Base-by-base conservation (phyloP, 2,113 vertebrate species). In the Entomyzon cyanotis region DNA sequence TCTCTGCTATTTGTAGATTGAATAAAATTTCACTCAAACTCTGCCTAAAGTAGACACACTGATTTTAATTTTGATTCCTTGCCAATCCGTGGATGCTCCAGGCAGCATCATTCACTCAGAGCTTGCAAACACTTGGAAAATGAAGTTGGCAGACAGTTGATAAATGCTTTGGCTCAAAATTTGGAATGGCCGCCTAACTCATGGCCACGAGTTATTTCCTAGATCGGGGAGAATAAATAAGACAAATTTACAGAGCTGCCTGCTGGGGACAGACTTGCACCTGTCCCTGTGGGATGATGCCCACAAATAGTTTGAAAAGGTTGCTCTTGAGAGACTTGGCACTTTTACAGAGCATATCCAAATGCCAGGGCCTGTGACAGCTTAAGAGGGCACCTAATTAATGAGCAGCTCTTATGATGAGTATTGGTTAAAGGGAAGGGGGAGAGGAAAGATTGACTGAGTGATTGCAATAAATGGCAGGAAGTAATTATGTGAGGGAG, bases 261-360 rank as follows among this genome's bases (percentile, higher is more conserved):
- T 94, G 33, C 68, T 67, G 46, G 52, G n/a, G 58, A 78, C 56
- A 63, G 86, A 68, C 91, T 83, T 94, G 95, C 95, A 96, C 89
- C 96, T 97, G 94, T 97, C 80, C 44, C 87, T 94, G 93, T 96
- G 95, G 86, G 93, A 96, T 89, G 95, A 78, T 96, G 90, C 87
- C 95, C 81, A 87, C 95, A 96, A 96, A 97, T 95, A 95, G 94
- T 87, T 93, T 73, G 86, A 91, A 96, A 83, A 59, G 5, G 13
- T 87, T 92, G 74, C 95, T 95, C 89, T 93, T 82, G 81, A 71
- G 89, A 92, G 56, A 73, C 88, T 89, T 96, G 96, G 94, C 95
- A 50, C 53, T 82, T 93, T 55, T 62, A 89, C 95, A 93, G 44
- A 84, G 65, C 8, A 3, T 53, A 59, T 84, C 86, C 64, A 94